phyloP scores from a whole-genome alignment of 2,888 invertebrate species.

The Caradrina kadenii region DNA sequence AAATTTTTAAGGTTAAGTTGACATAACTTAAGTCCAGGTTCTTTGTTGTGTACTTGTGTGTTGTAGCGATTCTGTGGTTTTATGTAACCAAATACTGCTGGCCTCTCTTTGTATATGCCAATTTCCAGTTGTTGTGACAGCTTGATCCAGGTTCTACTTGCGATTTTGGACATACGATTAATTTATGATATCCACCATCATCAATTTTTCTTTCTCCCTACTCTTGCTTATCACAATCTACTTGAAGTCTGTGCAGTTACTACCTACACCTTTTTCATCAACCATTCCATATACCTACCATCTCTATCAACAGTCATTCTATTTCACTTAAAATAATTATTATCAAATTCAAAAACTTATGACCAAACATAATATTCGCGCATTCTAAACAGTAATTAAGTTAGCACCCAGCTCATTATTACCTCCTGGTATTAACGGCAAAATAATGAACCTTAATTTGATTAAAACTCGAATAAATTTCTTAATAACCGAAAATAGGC shows the following conservation, averaged over 20 bases:
- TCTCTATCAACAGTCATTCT: not conserved
- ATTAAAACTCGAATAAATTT: constrained; percentile 26
- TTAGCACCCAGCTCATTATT: constrained; percentile 10
- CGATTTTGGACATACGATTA: too few relatives aligned
- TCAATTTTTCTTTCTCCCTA: too few relatives aligned
- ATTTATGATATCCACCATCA: not conserved
- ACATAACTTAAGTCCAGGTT: too few relatives aligned
- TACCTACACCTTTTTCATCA: too few relatives aligned
- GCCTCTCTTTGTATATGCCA: too few relatives aligned
- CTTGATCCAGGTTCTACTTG: too few relatives aligned
- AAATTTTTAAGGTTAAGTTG: too few relatives aligned
- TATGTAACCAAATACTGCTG: too few relatives aligned
- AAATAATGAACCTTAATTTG: constrained; percentile 22
- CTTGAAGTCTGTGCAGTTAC: too few relatives aligned
- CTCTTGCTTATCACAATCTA: too few relatives aligned
- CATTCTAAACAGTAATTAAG: constrained; percentile 20
- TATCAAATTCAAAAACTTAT: not conserved
- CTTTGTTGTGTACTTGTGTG: not conserved
- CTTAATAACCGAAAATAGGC: not conserved
- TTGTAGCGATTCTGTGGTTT: not conserved
- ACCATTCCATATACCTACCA: too few relatives aligned
- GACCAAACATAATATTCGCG: not conserved
- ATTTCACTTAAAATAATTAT: not conserved
- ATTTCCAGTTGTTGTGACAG: too few relatives aligned
- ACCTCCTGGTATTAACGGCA: not conserved